A percentile compares a stretch with the other conserved stretches of the same genome.
These are phyloP conservation scores for Agonopterix arenella DNA, from an alignment of 2,888 invertebrate species.

Conservation along the genomic window DNA sequence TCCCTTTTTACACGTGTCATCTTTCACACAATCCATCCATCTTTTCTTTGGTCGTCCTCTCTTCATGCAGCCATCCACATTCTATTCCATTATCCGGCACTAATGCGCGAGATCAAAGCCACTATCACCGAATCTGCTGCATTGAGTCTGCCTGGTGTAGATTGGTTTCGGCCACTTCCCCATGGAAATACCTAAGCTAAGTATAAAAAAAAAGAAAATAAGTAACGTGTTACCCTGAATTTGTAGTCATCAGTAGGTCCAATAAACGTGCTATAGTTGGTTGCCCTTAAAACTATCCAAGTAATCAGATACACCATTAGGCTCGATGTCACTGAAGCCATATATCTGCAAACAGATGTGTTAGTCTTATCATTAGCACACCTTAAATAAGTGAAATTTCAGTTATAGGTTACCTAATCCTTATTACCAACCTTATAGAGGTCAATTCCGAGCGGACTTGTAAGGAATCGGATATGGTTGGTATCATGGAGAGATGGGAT, in stretches of 20 bases:
- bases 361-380: neutral
- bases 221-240: constrained; percentile 76
- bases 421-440: constrained; percentile 80
- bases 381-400: neutral
- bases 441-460: constrained; percentile 86
- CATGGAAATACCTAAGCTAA: too few relatives aligned
- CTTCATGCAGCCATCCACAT: too few relatives aligned
- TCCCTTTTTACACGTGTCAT: too few relatives aligned
- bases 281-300: constrained; percentile 82
- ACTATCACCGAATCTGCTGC: too few relatives aligned
- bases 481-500: constrained; percentile 94
- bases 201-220: too few relatives aligned
- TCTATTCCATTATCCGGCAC: too few relatives aligned
- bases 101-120: too few relatives aligned
- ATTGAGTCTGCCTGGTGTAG: too few relatives aligned
- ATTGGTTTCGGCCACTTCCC: too few relatives aligned
- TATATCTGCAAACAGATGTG: constrained; percentile 80
- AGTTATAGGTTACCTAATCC: neutral
- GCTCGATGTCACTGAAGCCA: constrained; percentile 91
- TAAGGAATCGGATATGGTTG: constrained; percentile 83
- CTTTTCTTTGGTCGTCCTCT: too few relatives aligned
- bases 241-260: constrained; percentile 82
- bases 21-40: too few relatives aligned
- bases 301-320: constrained; percentile 89
- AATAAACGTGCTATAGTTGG: constrained; percentile 68